Conservation (phyloP, 1,140 invertebrate species). For the Eubasilissa regina region DNA sequence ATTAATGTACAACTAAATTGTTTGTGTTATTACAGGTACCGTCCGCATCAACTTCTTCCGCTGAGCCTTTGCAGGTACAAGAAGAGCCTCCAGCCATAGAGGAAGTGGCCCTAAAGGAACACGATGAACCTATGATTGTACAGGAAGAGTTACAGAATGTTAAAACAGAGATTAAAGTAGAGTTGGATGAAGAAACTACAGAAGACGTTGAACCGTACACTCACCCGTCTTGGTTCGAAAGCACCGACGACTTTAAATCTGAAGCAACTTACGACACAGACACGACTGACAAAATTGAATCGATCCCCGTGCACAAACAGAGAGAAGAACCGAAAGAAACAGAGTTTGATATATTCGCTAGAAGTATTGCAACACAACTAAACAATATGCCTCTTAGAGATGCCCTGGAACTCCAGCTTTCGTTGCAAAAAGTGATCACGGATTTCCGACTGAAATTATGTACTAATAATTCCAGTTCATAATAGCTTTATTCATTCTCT, state of each 20-base stretch:
- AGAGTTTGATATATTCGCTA: conserved; percentile 38
- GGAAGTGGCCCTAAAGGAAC: too few species aligned
- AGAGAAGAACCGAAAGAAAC: background rate
- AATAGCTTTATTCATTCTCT: background rate
- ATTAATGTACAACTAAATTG: too few species aligned
- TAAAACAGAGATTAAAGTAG: background rate
- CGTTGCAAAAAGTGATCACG: background rate
- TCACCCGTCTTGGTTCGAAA: background rate
- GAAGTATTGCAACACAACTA: conserved; percentile 5
- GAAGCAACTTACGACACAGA: background rate
- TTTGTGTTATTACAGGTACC: background rate
- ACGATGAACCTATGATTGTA: too few species aligned
- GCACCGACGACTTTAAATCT: background rate
- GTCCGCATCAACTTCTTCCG: background rate
- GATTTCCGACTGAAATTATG: background rate
- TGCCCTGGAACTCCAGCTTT: conserved; percentile 21
- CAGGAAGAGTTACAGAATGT: too few species aligned
- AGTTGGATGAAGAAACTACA: background rate
- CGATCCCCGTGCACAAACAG: too few species aligned
- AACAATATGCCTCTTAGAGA: conserved; percentile 21
- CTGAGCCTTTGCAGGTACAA: background rate
- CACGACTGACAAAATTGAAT: too few species aligned
- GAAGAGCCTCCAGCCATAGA: too few species aligned
- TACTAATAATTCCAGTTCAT: background rate
- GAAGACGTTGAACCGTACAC: background rate